Conservation (phyloP, 1,140 invertebrate species). For the Neodiprion virginianus region DNA sequence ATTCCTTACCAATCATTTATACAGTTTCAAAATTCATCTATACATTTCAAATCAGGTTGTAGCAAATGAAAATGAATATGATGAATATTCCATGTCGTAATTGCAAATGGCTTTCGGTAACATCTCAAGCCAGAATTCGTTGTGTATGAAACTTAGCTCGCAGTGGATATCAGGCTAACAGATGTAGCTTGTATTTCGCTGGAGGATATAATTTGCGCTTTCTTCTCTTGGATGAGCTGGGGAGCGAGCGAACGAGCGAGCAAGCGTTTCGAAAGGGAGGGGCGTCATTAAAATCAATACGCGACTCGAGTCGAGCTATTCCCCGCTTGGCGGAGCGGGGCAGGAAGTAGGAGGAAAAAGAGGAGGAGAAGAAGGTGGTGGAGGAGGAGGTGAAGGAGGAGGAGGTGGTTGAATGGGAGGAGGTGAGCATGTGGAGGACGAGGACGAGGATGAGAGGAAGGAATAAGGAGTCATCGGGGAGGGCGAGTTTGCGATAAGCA, state of each 20-base stretch:
- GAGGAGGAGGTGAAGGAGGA: constrained; percentile 8
- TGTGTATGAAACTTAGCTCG: constrained; percentile 49
- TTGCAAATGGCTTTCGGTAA: constrained; percentile 21
- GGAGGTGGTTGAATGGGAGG: constrained; percentile 6
- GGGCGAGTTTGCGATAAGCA: constrained; percentile 42
- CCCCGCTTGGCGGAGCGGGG: constrained; percentile 11
- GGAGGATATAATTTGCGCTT: constrained; percentile 52
- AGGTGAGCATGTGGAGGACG: constrained; percentile 2
- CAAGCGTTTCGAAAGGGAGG: constrained; percentile 30
- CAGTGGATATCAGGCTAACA: constrained; percentile 32
- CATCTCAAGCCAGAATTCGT: constrained; percentile 47
- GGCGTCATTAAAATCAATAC: constrained; percentile 64
- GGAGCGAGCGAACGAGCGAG: constrained; percentile 33
- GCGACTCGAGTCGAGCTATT: constrained; percentile 37
- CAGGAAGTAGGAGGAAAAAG: constrained; percentile 16
- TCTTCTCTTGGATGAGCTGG: constrained; percentile 50
- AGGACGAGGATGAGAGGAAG: constrained; percentile 18
- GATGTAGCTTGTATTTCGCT: constrained; percentile 20
- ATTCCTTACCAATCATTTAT: no score
- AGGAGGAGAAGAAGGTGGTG: constrained; percentile 1
- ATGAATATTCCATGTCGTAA: no score
- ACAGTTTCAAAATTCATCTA: no score
- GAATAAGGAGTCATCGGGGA: constrained; percentile 15
- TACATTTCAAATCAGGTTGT: no score
- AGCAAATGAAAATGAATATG: no score